Evolutionary conservation across 2,888 invertebrate genomes (phyloP), one percentile per base, ranked within the genome.

Genomic region (Hypercompe scribonia): DNA sequence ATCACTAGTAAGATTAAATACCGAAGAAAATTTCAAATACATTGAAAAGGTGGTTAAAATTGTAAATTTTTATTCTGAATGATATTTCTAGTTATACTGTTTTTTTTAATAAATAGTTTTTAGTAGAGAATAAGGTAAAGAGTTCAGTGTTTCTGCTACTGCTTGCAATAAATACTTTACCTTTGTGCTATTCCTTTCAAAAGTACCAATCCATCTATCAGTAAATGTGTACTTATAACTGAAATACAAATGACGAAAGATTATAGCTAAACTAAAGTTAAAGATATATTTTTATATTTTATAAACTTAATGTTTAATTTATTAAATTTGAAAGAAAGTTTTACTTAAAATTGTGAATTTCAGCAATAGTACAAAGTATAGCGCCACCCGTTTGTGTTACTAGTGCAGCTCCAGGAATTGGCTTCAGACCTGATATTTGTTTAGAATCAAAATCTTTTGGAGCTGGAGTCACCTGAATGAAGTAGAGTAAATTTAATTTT

Each of bases 341-440:
- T 76, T 78, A 93, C 93, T 86, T 90, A 28, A 93, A 80, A 65
- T 92, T 93, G 75, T 93, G 93, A 34, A 90, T 78, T 73, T 89
- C 87, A 21, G 90, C 87, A 1, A 92, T 68, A 7, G 85, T 86
- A 31, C 82, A 75, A 0, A 94, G 33, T 5, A 89, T 54, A 5
- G 86, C 83, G 1, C 82, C 76, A 0, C 87, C 54, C 0, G 84
- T 87, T 54, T 87, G 88, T 0, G 86, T 90, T 50, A 93, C 75
- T 3, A 75, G 69, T 0, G 89, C 80, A 0, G 91, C 83, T 0
- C 87, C 89, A 0, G 86, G 81, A 0, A 84, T 78, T 2, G 86
- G 72, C 3, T 65, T 61, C 8, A 74, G 33, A 3, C 84, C 84
- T 2, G 82, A 74, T 11, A 93, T n/a, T 65, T 85, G 80, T 39